Percentiles rank a stretch among this genome's conserved stretches.
Evolutionary conservation across 92 coral and sea anemone genomes (phyloP).

Genomic region (Epizoanthus illoricatus): DNA sequence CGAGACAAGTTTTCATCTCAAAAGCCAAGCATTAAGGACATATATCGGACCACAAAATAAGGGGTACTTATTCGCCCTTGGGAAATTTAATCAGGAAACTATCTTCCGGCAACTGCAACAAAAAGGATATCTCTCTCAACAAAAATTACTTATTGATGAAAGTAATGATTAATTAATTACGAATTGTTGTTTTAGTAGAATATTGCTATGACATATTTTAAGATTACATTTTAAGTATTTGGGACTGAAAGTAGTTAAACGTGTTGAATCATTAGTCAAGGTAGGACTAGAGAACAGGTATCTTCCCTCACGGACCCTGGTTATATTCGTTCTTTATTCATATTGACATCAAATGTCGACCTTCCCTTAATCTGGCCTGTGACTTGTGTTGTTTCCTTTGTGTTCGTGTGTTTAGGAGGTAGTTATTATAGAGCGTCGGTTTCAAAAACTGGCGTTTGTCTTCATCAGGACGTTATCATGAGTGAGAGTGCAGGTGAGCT

Average conservation of each 20-base stretch:
- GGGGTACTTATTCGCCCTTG: too few species aligned
- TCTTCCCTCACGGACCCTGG: slow-evolving; percentile 82
- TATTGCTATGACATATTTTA: slow-evolving; percentile 15
- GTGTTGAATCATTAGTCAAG: slow-evolving; percentile 27
- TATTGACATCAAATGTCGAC: slow-evolving; percentile 43
- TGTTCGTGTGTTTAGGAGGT: slow-evolving; percentile 52
- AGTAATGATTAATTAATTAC: slow-evolving; percentile 3
- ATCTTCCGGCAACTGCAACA: not conserved
- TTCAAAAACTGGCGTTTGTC: slow-evolving; percentile 81
- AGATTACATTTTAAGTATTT: slow-evolving; percentile 29
- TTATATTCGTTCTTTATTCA: slow-evolving; percentile 41
- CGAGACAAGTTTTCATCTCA: too few species aligned
- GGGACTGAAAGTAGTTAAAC: slow-evolving; percentile 4
- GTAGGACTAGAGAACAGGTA: slow-evolving; percentile 43
- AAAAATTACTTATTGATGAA: not conserved
- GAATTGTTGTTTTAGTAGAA: not conserved
- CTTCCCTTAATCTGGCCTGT: slow-evolving; percentile 39
- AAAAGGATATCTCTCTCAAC: not conserved
- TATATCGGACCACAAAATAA: too few species aligned
- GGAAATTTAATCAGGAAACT: not conserved
- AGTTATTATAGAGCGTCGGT: slow-evolving; percentile 67
- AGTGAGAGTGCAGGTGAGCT: slow-evolving; percentile 4
- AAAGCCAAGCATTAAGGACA: too few species aligned
- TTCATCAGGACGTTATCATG: slow-evolving; percentile 24
- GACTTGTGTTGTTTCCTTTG: slow-evolving; percentile 15